Percentiles rank a stretch among this genome's conserved stretches.
phyloP scores from a whole-genome alignment of 2,888 invertebrate genomes.

The Heliothis peltigera region DNA sequence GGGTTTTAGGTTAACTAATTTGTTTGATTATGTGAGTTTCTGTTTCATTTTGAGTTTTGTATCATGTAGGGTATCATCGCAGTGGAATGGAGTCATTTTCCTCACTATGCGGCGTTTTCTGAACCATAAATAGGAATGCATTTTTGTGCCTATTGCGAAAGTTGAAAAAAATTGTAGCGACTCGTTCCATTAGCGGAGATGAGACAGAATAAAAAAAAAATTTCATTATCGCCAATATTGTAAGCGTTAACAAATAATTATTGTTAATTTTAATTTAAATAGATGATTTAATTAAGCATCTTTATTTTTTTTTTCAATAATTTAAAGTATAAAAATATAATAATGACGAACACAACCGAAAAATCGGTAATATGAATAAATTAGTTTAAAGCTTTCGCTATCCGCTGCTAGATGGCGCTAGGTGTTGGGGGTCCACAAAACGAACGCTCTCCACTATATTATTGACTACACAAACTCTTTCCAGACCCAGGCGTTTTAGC shows the following conservation, averaged over 20 bases:
- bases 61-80: constrained; percentile 20
- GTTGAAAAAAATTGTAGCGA: no score
- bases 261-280: no score
- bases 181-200: no score
- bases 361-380: not conserved
- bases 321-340: not conserved
- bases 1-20: constrained; percentile 62
- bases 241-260: no score
- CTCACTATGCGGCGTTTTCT: not conserved
- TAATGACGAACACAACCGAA: not conserved
- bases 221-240: no score
- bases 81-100: constrained; percentile 18
- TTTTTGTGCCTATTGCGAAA: no score
- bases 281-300: no score
- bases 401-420: constrained; percentile 61
- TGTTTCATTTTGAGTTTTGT: constrained; percentile 46
- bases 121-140: not conserved
- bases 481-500: constrained; percentile 13
- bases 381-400: constrained; percentile 16
- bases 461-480: no score
- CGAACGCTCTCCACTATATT: not conserved
- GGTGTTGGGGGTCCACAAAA: constrained; percentile 22
- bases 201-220: no score
- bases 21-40: constrained; percentile 58
- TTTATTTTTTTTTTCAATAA: no score